These are phyloP conservation scores for Coelopa frigida DNA, from an alignment of 1,140 invertebrate species.

Conservation along the genomic window DNA sequence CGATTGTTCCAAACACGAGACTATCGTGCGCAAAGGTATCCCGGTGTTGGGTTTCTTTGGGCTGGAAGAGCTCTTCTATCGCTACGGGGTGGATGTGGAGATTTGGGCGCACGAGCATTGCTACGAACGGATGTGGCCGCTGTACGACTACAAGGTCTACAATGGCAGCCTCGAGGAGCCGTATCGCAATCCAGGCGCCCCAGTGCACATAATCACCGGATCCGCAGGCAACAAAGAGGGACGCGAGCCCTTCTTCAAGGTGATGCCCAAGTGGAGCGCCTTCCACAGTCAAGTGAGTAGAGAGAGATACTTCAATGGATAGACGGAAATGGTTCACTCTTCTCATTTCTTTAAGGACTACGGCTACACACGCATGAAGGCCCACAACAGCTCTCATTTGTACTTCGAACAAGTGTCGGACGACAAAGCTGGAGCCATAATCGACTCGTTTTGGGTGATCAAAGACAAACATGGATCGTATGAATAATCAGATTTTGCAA, in stretches of 20 bases:
- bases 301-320: neutral
- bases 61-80: constrained; percentile 78
- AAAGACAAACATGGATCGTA: constrained; percentile 54
- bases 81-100: constrained; percentile 85
- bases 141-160: constrained; percentile 79
- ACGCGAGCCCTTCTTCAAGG: constrained; percentile 44
- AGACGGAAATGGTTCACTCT: no score
- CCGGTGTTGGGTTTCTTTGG: constrained; percentile 59
- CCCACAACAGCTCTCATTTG: constrained; percentile 79
- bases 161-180: constrained; percentile 73
- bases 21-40: constrained; percentile 67
- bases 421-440: constrained; percentile 63
- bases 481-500: no score
- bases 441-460: constrained; percentile 70
- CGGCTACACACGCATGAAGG: constrained; percentile 81
- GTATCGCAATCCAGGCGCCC: constrained; percentile 79
- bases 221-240: constrained; percentile 77
- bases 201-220: constrained; percentile 88
- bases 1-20: constrained; percentile 77
- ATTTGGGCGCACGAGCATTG: constrained; percentile 97
- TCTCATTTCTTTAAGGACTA: no score
- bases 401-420: constrained; percentile 89
- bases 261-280: constrained; percentile 36
- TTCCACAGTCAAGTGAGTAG: constrained; percentile 31
- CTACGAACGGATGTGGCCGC: constrained; percentile 89